Percentiles rank a stretch among this genome's conserved stretches.
Evolutionary conservation across 2,113 vertebrate genomes (phyloP).

Genomic region (Ovibos moschatus): DNA sequence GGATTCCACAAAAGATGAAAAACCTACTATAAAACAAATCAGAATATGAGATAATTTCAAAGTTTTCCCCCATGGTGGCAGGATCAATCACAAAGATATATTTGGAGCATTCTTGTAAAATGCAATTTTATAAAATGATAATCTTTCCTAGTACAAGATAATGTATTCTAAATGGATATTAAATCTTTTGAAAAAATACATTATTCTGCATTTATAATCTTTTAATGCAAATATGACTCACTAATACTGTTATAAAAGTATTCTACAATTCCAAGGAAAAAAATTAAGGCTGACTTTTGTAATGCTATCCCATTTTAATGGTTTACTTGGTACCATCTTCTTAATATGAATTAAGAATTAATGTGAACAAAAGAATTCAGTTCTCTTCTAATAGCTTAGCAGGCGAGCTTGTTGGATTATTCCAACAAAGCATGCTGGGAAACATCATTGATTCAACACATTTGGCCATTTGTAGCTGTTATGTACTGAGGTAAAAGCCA

Average conservation of each 20-base stretch:
- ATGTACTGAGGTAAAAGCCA: neutral
- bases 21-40: neutral
- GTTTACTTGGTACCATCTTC: neutral
- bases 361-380: slow-evolving; percentile 6
- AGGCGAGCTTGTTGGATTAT: neutral
- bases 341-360: slow-evolving; percentile 20
- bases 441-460: neutral
- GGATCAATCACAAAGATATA: slow-evolving; percentile 11
- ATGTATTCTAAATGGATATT: slow-evolving; percentile 22
- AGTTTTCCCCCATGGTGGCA: neutral
- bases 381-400: neutral
- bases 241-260: neutral
- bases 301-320: neutral
- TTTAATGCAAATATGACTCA: slow-evolving; percentile 2
- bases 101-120: neutral
- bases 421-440: neutral
- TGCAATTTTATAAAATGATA: neutral
- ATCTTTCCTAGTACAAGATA: neutral
- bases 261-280: slow-evolving; percentile 16
- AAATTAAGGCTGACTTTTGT: neutral
- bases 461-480: neutral
- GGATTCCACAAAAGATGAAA: neutral
- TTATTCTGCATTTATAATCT: neutral
- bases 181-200: neutral
- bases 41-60: slow-evolving; percentile 1